These are phyloP conservation scores for Aspidoscelis tigris DNA, from an alignment of 2,113 vertebrate genomes.

Conservation along the genomic window DNA sequence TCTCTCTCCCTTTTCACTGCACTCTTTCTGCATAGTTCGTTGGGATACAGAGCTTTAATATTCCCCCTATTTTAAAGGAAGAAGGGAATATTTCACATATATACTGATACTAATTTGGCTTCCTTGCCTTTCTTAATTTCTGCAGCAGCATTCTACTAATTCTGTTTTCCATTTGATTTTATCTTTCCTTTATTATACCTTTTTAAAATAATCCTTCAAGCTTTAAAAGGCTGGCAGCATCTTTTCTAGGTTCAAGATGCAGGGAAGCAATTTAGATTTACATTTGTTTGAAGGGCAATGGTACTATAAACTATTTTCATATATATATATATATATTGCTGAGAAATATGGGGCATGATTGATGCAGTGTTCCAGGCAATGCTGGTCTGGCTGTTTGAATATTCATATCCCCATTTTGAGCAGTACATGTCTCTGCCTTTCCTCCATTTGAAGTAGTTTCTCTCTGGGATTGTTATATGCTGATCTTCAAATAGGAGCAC, in stretches of 20 bases:
- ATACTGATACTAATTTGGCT: neutral
- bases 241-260: neutral
- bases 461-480: conserved; percentile 22
- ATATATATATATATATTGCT: neutral
- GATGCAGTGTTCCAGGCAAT: conserved; percentile 62
- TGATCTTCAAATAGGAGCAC: conserved; percentile 35
- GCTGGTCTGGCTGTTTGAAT: conserved; percentile 50
- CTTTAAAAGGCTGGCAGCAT: neutral
- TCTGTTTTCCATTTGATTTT: neutral
- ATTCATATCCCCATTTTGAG: conserved; percentile 39
- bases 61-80: neutral
- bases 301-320: neutral
- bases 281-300: neutral
- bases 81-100: too few species aligned
- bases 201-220: neutral
- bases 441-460: neutral
- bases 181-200: neutral
- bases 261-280: neutral
- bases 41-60: neutral
- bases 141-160: neutral
- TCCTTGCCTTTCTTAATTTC: neutral
- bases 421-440: neutral
- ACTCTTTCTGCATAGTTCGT: neutral
- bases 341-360: conserved; percentile 52
- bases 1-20: too few species aligned